phyloP scores from a whole-genome alignment of 2,888 invertebrate genomes.

The Theristus sp. region DNA sequence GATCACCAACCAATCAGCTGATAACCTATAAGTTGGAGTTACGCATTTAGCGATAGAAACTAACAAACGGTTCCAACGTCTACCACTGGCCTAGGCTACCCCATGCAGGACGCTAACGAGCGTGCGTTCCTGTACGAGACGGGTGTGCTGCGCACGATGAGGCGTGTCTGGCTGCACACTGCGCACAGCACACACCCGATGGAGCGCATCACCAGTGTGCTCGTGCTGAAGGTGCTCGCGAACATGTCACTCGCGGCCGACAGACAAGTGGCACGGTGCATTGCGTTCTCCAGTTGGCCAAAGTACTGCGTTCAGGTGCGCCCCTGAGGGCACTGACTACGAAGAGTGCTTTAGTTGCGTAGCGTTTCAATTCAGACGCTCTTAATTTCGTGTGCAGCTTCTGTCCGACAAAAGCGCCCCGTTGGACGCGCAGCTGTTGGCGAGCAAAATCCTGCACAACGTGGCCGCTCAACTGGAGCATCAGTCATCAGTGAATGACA shows the following conservation, averaged over 20 bases:
- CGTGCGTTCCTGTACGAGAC: neutral
- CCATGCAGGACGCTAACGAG: neutral
- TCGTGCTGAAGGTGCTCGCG: neutral
- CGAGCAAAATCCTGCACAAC: neutral
- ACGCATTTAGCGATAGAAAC: too few species aligned
- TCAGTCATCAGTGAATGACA: too few species aligned
- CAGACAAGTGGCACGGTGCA: neutral
- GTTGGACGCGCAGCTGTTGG: neutral
- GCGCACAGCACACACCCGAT: neutral
- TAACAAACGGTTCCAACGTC: too few species aligned
- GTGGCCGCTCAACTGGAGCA: neutral
- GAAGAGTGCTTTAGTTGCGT: too few species aligned
- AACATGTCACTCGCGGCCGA: neutral
- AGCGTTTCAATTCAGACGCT: too few species aligned
- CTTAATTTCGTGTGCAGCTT: too few species aligned
- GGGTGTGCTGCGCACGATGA: neutral
- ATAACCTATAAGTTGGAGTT: too few species aligned
- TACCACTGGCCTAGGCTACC: too few species aligned
- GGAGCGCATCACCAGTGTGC: neutral
- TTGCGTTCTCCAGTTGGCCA: too few species aligned
- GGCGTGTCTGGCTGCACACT: neutral
- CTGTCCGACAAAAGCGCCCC: neutral
- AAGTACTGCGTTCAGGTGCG: too few species aligned
- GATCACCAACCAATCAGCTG: too few species aligned
- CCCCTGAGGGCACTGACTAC: too few species aligned